These are phyloP conservation scores for Mormoops blainvillei DNA, from an alignment of 2,113 vertebrate species.

Conservation along the genomic window DNA sequence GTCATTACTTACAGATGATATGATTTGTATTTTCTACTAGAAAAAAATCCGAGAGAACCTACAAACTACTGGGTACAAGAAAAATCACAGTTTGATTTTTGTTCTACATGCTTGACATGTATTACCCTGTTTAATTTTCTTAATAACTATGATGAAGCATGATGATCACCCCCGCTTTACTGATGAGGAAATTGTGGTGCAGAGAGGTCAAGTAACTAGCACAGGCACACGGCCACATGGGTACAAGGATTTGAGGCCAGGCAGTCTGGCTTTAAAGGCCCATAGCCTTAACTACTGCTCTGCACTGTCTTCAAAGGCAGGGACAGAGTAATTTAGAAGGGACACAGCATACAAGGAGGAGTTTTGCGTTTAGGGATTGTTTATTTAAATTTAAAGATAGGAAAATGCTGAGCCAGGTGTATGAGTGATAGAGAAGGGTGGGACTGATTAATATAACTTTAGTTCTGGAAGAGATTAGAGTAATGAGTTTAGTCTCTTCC, in stretches of 20 bases:
- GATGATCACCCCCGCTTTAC: neutral
- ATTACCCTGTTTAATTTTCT: neutral
- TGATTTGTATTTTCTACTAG: neutral
- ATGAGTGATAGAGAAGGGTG: neutral
- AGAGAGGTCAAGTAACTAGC: neutral
- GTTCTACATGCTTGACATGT: neutral
- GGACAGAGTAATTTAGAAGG: neutral
- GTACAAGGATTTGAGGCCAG: neutral
- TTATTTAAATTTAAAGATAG: neutral
- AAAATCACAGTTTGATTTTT: neutral
- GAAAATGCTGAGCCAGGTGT: neutral
- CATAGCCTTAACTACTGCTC: neutral
- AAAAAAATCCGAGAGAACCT: conserved; percentile 16
- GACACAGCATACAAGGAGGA: neutral
- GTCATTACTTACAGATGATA: neutral
- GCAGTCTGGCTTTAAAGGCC: neutral
- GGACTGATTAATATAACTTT: neutral
- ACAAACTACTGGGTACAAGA: neutral
- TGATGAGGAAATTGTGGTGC: neutral
- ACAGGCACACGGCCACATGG: neutral
- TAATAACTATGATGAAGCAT: neutral
- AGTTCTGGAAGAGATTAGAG: neutral
- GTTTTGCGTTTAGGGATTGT: neutral
- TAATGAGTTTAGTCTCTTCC: neutral
- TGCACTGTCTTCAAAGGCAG: neutral